A percentile compares a stretch with the other conserved stretches of the same genome.
Evolutionary conservation across 2,797 vertebrate species (phyloP).

Genomic region (Oreortyx pictus): DNA sequence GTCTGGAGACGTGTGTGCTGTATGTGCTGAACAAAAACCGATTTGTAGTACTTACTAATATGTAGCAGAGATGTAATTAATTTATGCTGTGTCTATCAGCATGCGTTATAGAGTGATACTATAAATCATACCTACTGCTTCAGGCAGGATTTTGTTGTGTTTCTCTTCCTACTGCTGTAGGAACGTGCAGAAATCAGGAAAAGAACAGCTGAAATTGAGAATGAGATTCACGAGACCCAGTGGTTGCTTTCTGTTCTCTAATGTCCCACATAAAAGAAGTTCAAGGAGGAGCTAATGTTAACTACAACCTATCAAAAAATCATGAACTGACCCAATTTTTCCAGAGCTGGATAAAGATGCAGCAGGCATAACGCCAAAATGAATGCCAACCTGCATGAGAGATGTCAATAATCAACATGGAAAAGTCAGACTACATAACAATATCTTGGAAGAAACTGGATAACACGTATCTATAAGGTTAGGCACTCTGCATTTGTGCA

Average conservation of each 20-base stretch:
- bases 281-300: not conserved
- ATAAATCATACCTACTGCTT: slow-evolving; percentile 53
- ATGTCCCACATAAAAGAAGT: not conserved
- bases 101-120: slow-evolving; percentile 9
- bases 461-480: not conserved
- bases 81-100: slow-evolving; percentile 36
- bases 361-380: not conserved
- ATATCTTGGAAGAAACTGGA: not conserved
- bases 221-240: not conserved
- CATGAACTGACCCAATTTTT: not conserved
- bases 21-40: not conserved
- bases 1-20: not conserved
- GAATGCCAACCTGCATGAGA: not conserved
- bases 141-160: not conserved
- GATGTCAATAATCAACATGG: not conserved
- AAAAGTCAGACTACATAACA: not conserved
- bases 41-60: slow-evolving; percentile 22
- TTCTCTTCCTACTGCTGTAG: not conserved
- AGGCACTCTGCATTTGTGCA: not conserved
- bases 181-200: not conserved
- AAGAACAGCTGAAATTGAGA: not conserved
- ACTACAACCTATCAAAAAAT: not conserved
- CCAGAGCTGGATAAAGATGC: not conserved
- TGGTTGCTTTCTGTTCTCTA: not conserved
- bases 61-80: slow-evolving; percentile 45